Percentiles rank a stretch among this genome's conserved stretches.
Evolutionary conservation across 2,113 vertebrate genomes (phyloP).

Genomic region (Brachyistius frenatus): DNA sequence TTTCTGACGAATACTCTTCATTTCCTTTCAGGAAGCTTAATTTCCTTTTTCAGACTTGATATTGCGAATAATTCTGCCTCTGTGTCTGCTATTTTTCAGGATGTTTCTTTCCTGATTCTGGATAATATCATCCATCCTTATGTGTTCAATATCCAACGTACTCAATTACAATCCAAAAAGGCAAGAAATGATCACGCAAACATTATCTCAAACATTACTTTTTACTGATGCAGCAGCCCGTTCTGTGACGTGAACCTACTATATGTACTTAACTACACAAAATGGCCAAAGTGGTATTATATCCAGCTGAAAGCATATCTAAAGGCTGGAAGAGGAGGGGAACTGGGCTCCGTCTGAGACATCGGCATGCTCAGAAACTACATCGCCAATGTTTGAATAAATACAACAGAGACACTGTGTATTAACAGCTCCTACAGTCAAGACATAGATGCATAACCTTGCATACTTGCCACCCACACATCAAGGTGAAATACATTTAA

Average conservation of each 20-base stretch:
- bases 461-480: constrained; percentile 42
- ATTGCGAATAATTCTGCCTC: constrained; percentile 12
- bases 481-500: constrained; percentile 26
- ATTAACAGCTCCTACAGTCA: constrained; percentile 36
- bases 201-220: constrained; percentile 51
- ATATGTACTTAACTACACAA: constrained; percentile 52
- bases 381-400: constrained; percentile 58
- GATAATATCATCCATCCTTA: constrained; percentile 9
- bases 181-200: constrained; percentile 71
- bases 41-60: constrained; percentile 23
- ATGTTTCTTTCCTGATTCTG: constrained; percentile 6
- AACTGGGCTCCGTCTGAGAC: constrained; percentile 54
- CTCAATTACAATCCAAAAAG: constrained; percentile 55
- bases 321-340: constrained; percentile 40
- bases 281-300: constrained; percentile 40
- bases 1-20: constrained; percentile 21
- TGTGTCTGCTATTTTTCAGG: background rate
- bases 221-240: constrained; percentile 42
- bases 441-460: constrained; percentile 33
- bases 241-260: constrained; percentile 42
- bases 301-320: constrained; percentile 53
- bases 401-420: constrained; percentile 59
- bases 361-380: constrained; percentile 62
- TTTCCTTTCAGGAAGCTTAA: constrained; percentile 40
- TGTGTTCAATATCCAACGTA: constrained; percentile 29